phyloP scores from a whole-genome alignment of 2,113 vertebrate genomes.

The Seriola dumerili region DNA sequence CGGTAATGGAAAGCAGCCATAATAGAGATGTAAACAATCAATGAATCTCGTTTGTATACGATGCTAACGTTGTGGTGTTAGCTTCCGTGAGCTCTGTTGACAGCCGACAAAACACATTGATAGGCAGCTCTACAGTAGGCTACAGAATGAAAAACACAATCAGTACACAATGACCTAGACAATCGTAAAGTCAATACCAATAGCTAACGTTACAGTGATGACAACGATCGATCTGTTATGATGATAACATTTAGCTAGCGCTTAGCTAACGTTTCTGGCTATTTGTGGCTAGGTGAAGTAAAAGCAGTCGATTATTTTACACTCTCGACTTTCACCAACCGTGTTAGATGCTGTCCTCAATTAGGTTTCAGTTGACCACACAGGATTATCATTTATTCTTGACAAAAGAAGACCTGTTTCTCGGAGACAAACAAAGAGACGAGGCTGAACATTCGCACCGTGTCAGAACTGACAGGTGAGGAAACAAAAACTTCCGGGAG shows the following conservation, averaged over 20 bases:
- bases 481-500: constrained; percentile 85
- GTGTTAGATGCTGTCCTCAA: constrained; percentile 64
- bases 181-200: too few species aligned
- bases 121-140: fast-evolving
- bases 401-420: constrained; percentile 32
- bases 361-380: constrained; percentile 28
- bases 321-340: constrained; percentile 57
- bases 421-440: constrained; percentile 62
- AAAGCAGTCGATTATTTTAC: constrained; percentile 41
- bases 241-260: constrained; percentile 69
- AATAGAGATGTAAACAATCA: constrained; percentile 63
- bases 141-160: neutral
- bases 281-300: constrained; percentile 61
- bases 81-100: constrained; percentile 58
- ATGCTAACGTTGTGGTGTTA: constrained; percentile 59
- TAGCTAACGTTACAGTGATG: neutral
- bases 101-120: constrained; percentile 11
- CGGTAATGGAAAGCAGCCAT: neutral
- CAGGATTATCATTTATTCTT: constrained; percentile 42
- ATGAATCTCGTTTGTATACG: constrained; percentile 25
- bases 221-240: constrained; percentile 40
- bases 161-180: neutral
- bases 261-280: constrained; percentile 66
- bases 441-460: constrained; percentile 57
- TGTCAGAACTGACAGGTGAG: constrained; percentile 77